phyloP scores from a whole-genome alignment of 1,140 invertebrate genomes.

The Eueides isabella region DNA sequence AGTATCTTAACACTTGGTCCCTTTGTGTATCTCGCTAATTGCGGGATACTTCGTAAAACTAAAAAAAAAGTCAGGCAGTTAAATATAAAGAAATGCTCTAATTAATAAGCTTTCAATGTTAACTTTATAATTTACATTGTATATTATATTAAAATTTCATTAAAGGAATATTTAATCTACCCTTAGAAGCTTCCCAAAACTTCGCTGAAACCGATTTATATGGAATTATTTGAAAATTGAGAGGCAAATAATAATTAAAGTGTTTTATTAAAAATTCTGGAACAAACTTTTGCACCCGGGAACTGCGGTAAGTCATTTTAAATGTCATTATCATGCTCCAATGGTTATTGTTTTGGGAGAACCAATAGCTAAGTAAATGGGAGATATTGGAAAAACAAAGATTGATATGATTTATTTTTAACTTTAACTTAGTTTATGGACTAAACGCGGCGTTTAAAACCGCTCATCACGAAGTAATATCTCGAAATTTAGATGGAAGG shows the following conservation, averaged over 20 bases:
- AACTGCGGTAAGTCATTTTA: constrained; percentile 21
- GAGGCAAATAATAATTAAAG: constrained; percentile 24
- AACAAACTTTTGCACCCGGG: constrained; percentile 12
- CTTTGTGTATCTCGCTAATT: too few species aligned
- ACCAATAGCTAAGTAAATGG: not conserved
- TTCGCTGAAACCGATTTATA: not conserved
- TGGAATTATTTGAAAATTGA: constrained; percentile 17
- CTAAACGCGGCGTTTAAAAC: too few species aligned
- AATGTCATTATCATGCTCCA: constrained; percentile 24
- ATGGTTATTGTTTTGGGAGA: constrained; percentile 19
- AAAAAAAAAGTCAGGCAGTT: too few species aligned
- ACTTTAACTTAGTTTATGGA: not conserved
- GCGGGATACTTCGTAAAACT: too few species aligned
- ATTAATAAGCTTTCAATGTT: not conserved
- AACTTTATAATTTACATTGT: not conserved
- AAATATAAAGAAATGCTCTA: not conserved
- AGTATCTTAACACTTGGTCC: too few species aligned
- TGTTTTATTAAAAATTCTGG: constrained; percentile 23
- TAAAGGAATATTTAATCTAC: not conserved
- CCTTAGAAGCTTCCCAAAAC: constrained; percentile 3
- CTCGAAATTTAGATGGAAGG: too few species aligned
- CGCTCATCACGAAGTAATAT: too few species aligned
- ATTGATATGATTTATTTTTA: not conserved
- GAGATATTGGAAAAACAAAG: not conserved
- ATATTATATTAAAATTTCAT: not conserved